Percentiles rank a stretch among this genome's conserved stretches.
Conservation (phyloP, 2,113 vertebrate species). For the Nothoprocta perdicaria region DNA sequence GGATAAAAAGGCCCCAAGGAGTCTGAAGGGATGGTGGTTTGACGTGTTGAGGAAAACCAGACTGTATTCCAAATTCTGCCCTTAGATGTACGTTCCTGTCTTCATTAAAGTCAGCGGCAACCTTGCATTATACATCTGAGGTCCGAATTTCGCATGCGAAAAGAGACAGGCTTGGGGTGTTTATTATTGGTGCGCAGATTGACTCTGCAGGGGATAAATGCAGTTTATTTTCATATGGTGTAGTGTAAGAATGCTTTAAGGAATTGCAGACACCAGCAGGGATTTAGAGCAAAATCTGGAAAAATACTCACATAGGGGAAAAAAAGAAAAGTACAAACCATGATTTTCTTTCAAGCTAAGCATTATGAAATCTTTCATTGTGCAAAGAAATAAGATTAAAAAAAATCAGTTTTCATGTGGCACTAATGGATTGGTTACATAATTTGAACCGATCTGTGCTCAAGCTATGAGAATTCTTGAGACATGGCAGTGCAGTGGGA, state of each 20-base stretch:
- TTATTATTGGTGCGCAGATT: constrained; percentile 8
- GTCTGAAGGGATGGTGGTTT: background rate
- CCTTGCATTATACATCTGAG: constrained; percentile 5
- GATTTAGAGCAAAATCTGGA: constrained; percentile 19
- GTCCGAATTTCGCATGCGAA: background rate
- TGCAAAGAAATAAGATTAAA: constrained; percentile 24
- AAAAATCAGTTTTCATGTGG: background rate
- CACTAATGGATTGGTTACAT: constrained; percentile 26
- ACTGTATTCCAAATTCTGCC: background rate
- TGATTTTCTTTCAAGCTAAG: constrained; percentile 54
- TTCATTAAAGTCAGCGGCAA: background rate
- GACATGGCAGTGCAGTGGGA: background rate
- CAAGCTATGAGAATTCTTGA: background rate
- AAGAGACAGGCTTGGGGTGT: constrained; percentile 6
- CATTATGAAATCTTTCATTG: constrained; percentile 24
- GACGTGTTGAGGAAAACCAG: constrained; percentile 15
- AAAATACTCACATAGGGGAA: constrained; percentile 12
- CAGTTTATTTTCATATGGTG: constrained; percentile 31
- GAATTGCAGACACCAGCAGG: background rate
- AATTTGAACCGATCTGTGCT: background rate
- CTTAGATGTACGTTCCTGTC: background rate
- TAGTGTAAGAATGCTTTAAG: constrained; percentile 27
- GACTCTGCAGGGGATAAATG: constrained; percentile 20
- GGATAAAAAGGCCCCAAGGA: constrained; percentile 22
- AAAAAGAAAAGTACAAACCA: constrained; percentile 34